A percentile compares a stretch with the other conserved stretches of the same genome.
phyloP scores from a whole-genome alignment of 2,888 invertebrate genomes.

The Agrotis ipsilon region DNA sequence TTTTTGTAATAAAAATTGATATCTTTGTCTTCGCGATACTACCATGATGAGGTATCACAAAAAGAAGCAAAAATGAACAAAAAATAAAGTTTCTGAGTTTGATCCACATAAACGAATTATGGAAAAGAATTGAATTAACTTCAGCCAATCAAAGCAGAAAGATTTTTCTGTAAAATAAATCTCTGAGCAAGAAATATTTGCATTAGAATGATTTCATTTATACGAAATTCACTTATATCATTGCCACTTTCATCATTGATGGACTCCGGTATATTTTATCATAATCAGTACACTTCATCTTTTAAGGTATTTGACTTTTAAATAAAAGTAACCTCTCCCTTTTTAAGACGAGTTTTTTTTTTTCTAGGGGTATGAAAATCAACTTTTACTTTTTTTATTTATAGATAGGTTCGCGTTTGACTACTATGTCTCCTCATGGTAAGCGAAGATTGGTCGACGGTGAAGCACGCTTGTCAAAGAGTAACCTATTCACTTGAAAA shows the following conservation, averaged over 20 bases:
- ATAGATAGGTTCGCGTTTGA: too few species aligned
- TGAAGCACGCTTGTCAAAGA: too few species aligned
- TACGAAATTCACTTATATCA: not conserved
- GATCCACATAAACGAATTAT: constrained; percentile 38
- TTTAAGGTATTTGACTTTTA: not conserved
- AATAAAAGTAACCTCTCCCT: not conserved
- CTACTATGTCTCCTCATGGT: too few species aligned
- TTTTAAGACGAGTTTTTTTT: not conserved
- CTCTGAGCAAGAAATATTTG: constrained; percentile 20
- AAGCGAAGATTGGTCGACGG: too few species aligned
- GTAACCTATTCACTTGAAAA: too few species aligned
- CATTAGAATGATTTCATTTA: constrained; percentile 8
- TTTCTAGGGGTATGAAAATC: too few species aligned
- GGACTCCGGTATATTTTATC: not conserved
- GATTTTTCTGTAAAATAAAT: constrained; percentile 14
- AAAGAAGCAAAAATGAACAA: constrained; percentile 1
- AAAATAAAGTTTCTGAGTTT: not conserved
- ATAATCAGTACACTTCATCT: not conserved
- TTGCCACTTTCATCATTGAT: constrained; percentile 3
- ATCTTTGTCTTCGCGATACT: not conserved
- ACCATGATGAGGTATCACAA: not conserved
- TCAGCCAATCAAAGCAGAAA: constrained; percentile 24
- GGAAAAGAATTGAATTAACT: constrained; percentile 20
- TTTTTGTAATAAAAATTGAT: not conserved
- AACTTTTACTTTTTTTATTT: too few species aligned